Conservation (phyloP, 1,140 invertebrate genomes). For the Meloidogyne floridensis region DNA sequence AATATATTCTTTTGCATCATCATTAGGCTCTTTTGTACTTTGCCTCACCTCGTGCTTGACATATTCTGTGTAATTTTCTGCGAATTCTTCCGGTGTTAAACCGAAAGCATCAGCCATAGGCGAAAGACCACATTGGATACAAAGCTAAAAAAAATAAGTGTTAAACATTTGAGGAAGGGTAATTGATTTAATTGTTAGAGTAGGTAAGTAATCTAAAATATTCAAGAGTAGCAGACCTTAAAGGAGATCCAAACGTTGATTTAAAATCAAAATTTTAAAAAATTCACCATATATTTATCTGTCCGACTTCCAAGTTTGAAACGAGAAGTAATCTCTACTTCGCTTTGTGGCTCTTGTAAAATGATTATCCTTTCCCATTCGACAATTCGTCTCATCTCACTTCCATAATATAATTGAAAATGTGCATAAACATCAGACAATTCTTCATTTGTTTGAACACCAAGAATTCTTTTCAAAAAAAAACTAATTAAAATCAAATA, state of each 20-base stretch:
- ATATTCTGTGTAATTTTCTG: slow-evolving; percentile 86
- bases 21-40: slow-evolving; percentile 73
- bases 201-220: too few species aligned
- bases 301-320: slow-evolving; percentile 83
- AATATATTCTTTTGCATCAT: slow-evolving; percentile 47
- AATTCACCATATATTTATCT: slow-evolving; percentile 74
- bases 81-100: slow-evolving; percentile 90
- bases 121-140: slow-evolving; percentile 54
- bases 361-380: slow-evolving; percentile 44
- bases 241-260: too few species aligned
- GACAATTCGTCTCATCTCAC: slow-evolving; percentile 44
- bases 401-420: slow-evolving; percentile 52
- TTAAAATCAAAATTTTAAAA: not conserved
- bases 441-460: slow-evolving; percentile 49
- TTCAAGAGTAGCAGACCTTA: too few species aligned
- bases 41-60: slow-evolving; percentile 96
- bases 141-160: slow-evolving; percentile 31
- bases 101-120: slow-evolving; percentile 75
- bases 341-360: slow-evolving; percentile 66
- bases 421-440: slow-evolving; percentile 49
- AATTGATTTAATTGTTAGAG: not conserved
- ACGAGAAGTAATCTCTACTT: slow-evolving; percentile 71
- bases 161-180: not conserved
- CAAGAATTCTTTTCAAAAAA: slow-evolving; percentile 34
- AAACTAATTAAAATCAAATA: not conserved